Evolutionary conservation across 2,888 invertebrate species (phyloP).

Genomic region (Gasteruption jaculator): DNA sequence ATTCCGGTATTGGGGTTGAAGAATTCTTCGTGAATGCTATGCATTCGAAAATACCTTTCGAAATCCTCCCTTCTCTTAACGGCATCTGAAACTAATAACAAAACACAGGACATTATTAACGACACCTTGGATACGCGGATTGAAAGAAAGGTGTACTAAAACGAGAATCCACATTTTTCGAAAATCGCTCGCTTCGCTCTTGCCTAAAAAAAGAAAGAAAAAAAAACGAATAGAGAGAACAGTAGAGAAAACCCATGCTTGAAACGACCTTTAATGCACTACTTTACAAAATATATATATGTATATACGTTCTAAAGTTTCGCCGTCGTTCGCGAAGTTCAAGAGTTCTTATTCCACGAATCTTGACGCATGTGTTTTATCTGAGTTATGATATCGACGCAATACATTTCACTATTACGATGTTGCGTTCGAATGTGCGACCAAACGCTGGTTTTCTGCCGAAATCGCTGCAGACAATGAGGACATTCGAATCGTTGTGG

Average conservation of each 20-base stretch:
- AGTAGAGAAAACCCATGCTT: constrained; percentile 1
- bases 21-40: too few relatives aligned
- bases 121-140: constrained; percentile 8
- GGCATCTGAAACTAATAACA: constrained; percentile 27
- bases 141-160: too few relatives aligned
- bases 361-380: constrained; percentile 32
- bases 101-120: too few relatives aligned
- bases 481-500: constrained; percentile 48
- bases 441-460: constrained; percentile 46
- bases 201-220: too few relatives aligned
- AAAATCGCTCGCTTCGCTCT: too few relatives aligned
- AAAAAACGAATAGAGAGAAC: too few relatives aligned
- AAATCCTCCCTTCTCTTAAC: constrained; percentile 4
- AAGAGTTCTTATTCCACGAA: constrained; percentile 25
- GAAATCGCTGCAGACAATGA: constrained; percentile 43
- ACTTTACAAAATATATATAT: too few relatives aligned
- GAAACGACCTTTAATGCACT: background rate
- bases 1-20: too few relatives aligned
- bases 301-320: background rate
- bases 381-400: constrained; percentile 43
- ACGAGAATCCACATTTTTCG: too few relatives aligned
- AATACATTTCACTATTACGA: constrained; percentile 39
- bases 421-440: constrained; percentile 44
- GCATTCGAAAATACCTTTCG: constrained; percentile 3
- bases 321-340: background rate